phyloP scores from a whole-genome alignment of 2,113 vertebrate genomes.

The Seriola aureovittata region DNA sequence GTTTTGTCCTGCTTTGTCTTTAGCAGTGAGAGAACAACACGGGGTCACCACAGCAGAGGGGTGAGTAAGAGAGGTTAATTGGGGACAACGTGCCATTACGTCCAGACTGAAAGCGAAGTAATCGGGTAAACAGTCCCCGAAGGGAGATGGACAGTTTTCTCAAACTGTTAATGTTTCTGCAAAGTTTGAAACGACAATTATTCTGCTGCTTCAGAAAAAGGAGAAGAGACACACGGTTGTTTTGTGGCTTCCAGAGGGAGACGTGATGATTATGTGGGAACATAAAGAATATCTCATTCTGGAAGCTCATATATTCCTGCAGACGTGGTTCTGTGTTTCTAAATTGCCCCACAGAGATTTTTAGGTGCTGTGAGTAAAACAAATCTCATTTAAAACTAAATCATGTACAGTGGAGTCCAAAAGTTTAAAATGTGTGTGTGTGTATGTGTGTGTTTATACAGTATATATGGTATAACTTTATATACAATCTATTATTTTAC shows the following conservation, averaged over 20 bases:
- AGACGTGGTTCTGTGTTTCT: background rate
- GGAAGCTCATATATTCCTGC: background rate
- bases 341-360: background rate
- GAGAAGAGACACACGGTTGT: background rate
- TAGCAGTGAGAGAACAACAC: background rate
- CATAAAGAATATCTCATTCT: background rate
- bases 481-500: too few relatives aligned
- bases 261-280: background rate
- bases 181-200: background rate
- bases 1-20: conserved; percentile 3
- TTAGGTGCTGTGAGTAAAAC: background rate
- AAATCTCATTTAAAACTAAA: background rate
- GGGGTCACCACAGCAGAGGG: background rate
- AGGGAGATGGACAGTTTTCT: background rate
- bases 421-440: too few relatives aligned
- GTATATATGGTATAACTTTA: too few relatives aligned
- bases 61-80: conserved; percentile 1
- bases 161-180: background rate
- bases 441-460: too few relatives aligned
- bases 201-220: background rate
- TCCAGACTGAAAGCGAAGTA: conserved; percentile 19
- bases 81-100: conserved; percentile 2
- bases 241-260: background rate
- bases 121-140: background rate
- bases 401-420: too few relatives aligned